Percentiles rank a stretch among this genome's conserved stretches.
These are phyloP conservation scores for Chiroxiphia lanceolata DNA, from an alignment of 2,797 vertebrate species.

Conservation along the genomic window DNA sequence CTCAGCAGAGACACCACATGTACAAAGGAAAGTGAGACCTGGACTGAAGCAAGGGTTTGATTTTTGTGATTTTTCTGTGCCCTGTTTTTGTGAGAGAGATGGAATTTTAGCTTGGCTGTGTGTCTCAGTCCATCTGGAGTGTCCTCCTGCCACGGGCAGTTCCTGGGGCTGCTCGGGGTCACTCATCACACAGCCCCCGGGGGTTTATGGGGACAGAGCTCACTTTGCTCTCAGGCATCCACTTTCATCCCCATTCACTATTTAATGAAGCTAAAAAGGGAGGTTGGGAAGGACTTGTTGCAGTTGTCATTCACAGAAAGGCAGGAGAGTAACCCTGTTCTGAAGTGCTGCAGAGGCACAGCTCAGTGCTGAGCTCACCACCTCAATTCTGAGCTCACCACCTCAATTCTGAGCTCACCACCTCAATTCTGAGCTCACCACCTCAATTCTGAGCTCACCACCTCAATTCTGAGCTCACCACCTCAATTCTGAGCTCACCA, in stretches of 20 bases:
- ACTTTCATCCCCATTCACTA: not conserved
- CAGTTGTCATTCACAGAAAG: not conserved
- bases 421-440: not conserved
- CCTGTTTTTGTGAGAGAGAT: not conserved
- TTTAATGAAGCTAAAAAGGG: not conserved
- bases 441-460: too few species aligned
- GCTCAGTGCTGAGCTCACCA: accelerated
- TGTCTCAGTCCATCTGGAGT: not conserved
- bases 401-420: not conserved
- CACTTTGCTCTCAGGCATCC: not conserved
- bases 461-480: not conserved
- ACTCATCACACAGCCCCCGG: not conserved
- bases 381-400: not conserved
- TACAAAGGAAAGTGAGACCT: accelerated
- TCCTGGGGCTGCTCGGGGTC: not conserved
- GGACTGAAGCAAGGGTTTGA: not conserved
- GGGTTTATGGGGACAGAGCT: not conserved
- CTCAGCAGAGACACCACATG: not conserved
- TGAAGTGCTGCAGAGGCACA: not conserved
- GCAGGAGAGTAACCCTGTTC: not conserved
- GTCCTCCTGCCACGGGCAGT: too few species aligned
- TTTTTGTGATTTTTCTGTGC: too few species aligned
- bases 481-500: too few species aligned
- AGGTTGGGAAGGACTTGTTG: not conserved
- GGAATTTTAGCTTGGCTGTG: not conserved